Conservation (phyloP, 2,113 vertebrate species). For the Varanus salvator region DNA sequence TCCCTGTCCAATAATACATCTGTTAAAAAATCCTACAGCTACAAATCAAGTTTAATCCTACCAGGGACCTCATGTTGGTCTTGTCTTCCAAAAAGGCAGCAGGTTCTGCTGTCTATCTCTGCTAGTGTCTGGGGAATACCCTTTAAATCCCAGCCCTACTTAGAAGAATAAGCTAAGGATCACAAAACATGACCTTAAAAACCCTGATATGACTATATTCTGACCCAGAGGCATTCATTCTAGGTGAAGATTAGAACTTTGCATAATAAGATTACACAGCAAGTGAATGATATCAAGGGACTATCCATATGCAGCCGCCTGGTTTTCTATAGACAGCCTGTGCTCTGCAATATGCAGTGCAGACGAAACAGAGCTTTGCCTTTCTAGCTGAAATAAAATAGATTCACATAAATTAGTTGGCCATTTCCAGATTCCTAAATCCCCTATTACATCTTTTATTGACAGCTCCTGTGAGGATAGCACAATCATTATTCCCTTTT, state of each 20-base stretch:
- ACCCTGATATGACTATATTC: slow-evolving; percentile 95
- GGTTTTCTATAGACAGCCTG: slow-evolving; percentile 90
- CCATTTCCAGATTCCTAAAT: slow-evolving; percentile 90
- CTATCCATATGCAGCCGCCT: slow-evolving; percentile 98
- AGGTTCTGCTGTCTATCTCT: slow-evolving; percentile 83
- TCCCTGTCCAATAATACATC: slow-evolving; percentile 96
- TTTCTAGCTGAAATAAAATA: slow-evolving; percentile 89
- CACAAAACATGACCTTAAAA: slow-evolving; percentile 91
- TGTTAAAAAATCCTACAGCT: slow-evolving; percentile 93
- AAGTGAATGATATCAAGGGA: slow-evolving; percentile 99
- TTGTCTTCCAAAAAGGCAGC: slow-evolving; percentile 89
- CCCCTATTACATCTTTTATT: slow-evolving; percentile 91
- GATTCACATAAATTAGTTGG: slow-evolving; percentile 92
- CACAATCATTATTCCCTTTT: slow-evolving; percentile 80
- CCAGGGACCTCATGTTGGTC: slow-evolving; percentile 93
- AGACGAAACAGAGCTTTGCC: slow-evolving; percentile 80
- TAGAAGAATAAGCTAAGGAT: slow-evolving; percentile 93
- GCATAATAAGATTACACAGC: slow-evolving; percentile 99
- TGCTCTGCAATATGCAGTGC: slow-evolving; percentile 82
- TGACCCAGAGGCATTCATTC: slow-evolving; percentile 93
- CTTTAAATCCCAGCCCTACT: slow-evolving; percentile 91
- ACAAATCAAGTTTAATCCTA: slow-evolving; percentile 97
- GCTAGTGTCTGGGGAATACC: slow-evolving; percentile 87
- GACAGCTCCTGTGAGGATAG: slow-evolving; percentile 84
- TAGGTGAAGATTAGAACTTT: slow-evolving; percentile 99